Base-by-base conservation (phyloP, 2,888 invertebrate species). In the Rhingia campestris region DNA sequence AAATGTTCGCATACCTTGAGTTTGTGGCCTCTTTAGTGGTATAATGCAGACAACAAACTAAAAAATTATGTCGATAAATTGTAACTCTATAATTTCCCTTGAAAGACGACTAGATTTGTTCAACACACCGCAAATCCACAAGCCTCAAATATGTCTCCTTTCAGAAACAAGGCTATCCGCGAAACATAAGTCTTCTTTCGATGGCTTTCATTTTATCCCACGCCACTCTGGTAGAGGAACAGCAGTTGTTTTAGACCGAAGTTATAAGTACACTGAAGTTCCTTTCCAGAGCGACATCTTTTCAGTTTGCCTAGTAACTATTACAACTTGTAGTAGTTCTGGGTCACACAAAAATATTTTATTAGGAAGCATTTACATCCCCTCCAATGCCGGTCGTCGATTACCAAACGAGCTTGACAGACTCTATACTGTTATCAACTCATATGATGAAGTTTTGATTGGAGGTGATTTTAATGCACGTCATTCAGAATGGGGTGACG, bases 331-430 rank as follows among this genome's bases (percentile, higher is more conserved):
- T 12, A 66, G 35, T 6, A 6, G 12, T 4, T 35, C 54, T 12
- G 37, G 54, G 14, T 54, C 54, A 49, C 14, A 22, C 30, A 5
- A 22, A 5, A 51, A 47, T 35, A 47, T 35, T 14, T 12, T 10
- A 7, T 14, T 69, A 12, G 56, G 47, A 47, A 56, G 56, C 14
- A 70, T 70, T 41, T 70, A 70, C 32, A 51, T 70, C 14, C 37
- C 49, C 4, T 49, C 49, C 37, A 51, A 49, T 12, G 67, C 43
- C 10, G 67, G 43, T 35, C 67, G 30, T 9, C 3, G 35, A 1
- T 22, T 67, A 22, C 9, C 12, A 4, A 32, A 4, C 4, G 47
- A 70, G 3, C 41, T 70, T 9, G 70, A 70, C 22, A 58, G 49
- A 10, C 41, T 59, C 6, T 37, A 49, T 22, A 10, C 49, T 63